A percentile compares a stretch with the other conserved stretches of the same genome.
Conservation (phyloP, 2,797 vertebrate genomes). For the Oophaga sylvatica region DNA sequence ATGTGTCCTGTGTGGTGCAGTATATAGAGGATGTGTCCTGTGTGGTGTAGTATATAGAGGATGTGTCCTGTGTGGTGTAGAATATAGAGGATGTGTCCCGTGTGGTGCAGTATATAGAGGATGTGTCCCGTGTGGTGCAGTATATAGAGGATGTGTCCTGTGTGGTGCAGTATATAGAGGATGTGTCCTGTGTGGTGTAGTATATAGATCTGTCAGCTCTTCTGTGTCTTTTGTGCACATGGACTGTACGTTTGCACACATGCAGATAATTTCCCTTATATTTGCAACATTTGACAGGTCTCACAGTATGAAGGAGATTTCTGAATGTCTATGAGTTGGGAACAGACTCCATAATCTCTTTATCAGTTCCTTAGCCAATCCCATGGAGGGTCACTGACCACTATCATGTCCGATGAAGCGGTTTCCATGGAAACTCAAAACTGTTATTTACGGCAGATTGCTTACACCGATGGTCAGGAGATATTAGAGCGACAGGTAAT, state of each 20-base stretch:
- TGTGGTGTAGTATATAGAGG: too few relatives aligned
- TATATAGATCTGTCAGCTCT: not conserved
- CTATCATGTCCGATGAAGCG: not conserved
- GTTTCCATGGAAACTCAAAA: conserved; percentile 19
- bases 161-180: too few relatives aligned
- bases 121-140: too few relatives aligned
- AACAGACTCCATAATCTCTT: not conserved
- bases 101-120: too few relatives aligned
- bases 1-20: too few relatives aligned
- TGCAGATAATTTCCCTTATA: not conserved
- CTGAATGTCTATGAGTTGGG: not conserved
- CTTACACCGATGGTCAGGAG: conserved; percentile 17
- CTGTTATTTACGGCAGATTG: conserved; percentile 23
- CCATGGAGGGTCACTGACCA: conserved; percentile 38
- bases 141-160: too few relatives aligned
- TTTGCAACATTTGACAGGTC: not conserved
- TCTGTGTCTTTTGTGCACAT: too few relatives aligned
- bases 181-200: too few relatives aligned
- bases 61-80: too few relatives aligned
- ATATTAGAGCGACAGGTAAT: conserved; percentile 15
- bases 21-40: too few relatives aligned
- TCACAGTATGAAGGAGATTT: not conserved
- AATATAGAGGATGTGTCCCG: too few relatives aligned
- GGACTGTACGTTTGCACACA: not conserved
- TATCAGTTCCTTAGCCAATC: not conserved